These are phyloP conservation scores for Amphipoea lucens DNA, from an alignment of 2,888 invertebrate species.

Conservation along the genomic window DNA sequence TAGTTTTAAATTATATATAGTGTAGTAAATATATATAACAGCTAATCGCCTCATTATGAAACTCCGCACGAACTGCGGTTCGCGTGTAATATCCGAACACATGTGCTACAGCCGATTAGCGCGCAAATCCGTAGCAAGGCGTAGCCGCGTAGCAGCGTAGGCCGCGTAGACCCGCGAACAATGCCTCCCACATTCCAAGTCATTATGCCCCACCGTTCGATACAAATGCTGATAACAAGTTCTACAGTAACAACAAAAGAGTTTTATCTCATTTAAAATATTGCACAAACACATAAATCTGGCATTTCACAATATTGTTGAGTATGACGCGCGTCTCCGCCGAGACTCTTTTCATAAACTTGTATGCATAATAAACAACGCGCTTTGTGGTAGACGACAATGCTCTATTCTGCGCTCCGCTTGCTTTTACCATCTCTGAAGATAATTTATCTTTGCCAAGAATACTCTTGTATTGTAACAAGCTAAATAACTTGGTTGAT, in stretches of 20 bases:
- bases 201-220: slow-evolving; percentile 43
- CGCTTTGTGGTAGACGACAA: slow-evolving; percentile 54
- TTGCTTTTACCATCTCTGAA: slow-evolving; percentile 28
- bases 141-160: slow-evolving; percentile 43
- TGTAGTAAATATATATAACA: slow-evolving; percentile 10
- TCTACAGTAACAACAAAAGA: slow-evolving; percentile 21
- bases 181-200: slow-evolving; percentile 40
- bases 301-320: slow-evolving; percentile 25
- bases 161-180: slow-evolving; percentile 37
- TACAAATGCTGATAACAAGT: slow-evolving; percentile 29
- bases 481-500: slow-evolving; percentile 52
- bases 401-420: slow-evolving; percentile 3
- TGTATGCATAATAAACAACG: slow-evolving; percentile 51
- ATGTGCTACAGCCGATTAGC: slow-evolving; percentile 54
- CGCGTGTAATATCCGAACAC: slow-evolving; percentile 52
- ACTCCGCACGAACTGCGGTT: slow-evolving; percentile 60
- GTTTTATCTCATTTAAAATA: slow-evolving; percentile 35
- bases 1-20: background rate
- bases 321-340: slow-evolving; percentile 25
- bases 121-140: slow-evolving; percentile 50
- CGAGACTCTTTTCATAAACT: slow-evolving; percentile 50
- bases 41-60: slow-evolving; percentile 66
- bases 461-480: slow-evolving; percentile 45
- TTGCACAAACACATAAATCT: slow-evolving; percentile 28
- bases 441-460: slow-evolving; percentile 46